These are phyloP conservation scores for Zootoca vivipara DNA, from an alignment of 2,113 vertebrate species.

Conservation along the genomic window DNA sequence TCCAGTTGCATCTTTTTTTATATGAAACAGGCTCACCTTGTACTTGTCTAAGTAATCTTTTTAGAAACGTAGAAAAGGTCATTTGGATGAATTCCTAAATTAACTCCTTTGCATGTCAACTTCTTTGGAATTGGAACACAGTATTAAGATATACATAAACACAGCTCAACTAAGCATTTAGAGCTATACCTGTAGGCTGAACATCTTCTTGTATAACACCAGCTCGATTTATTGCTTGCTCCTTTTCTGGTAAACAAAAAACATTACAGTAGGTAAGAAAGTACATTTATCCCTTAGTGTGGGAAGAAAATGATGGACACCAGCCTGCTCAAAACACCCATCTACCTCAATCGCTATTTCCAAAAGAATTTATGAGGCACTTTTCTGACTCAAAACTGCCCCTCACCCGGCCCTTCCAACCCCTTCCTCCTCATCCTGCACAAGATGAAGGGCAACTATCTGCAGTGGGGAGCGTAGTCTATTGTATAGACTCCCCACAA, in stretches of 20 bases:
- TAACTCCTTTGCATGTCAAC: too few species aligned
- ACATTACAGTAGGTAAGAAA: slow-evolving; percentile 51
- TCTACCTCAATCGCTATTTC: neutral
- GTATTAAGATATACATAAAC: slow-evolving; percentile 11
- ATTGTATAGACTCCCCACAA: too few species aligned
- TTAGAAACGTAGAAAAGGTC: neutral
- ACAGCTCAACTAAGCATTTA: neutral
- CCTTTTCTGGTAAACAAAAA: slow-evolving; percentile 71
- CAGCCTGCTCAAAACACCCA: neutral
- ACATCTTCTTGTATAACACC: slow-evolving; percentile 79
- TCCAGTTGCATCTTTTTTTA: neutral
- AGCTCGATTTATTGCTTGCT: slow-evolving; percentile 76
- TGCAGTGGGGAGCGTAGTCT: neutral
- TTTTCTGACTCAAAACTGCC: neutral
- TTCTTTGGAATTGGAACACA: neutral
- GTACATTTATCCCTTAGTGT: neutral
- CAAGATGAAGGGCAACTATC: neutral
- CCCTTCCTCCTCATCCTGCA: neutral
- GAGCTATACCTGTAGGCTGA: slow-evolving; percentile 79
- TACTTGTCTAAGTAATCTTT: neutral
- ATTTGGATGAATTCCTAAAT: neutral
- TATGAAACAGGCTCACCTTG: neutral
- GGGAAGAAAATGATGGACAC: neutral
- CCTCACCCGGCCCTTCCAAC: too few species aligned
- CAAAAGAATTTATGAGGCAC: neutral